phyloP scores from a whole-genome alignment of 2,888 invertebrate species.

The Panzeria rudis region DNA sequence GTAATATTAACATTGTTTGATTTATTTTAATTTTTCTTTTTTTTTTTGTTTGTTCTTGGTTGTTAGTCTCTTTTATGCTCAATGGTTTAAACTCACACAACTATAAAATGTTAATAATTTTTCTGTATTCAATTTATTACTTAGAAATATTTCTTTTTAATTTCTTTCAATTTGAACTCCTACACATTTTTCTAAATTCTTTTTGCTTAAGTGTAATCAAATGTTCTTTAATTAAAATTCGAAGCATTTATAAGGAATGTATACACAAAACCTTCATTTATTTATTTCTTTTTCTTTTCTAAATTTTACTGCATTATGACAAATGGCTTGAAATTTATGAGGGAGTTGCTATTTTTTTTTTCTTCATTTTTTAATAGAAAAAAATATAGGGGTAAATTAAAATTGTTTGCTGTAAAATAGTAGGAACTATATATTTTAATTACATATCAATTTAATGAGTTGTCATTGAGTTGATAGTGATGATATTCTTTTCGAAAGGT shows the following conservation, averaged over 20 bases:
- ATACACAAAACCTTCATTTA: neutral
- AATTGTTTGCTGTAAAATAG: neutral
- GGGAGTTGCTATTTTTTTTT: neutral
- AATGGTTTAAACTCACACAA: neutral
- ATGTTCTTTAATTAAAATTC: constrained; percentile 35
- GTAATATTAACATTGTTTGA: too few species aligned
- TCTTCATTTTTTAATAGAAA: neutral
- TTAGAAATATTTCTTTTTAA: neutral
- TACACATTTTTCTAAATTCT: neutral
- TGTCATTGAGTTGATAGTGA: neutral
- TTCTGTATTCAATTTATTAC: neutral
- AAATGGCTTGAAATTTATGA: constrained; percentile 17
- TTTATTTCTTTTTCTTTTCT: neutral
- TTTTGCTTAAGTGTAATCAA: neutral
- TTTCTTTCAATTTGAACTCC: constrained; percentile 5
- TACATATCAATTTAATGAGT: constrained; percentile 17
- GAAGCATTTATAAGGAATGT: constrained; percentile 26
- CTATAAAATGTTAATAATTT: neutral
- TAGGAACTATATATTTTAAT: neutral
- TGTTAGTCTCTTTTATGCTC: too few species aligned
- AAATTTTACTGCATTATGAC: constrained; percentile 56
- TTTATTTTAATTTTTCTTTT: too few species aligned
- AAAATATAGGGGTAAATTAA: constrained; percentile 5
- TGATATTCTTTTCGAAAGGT: neutral
- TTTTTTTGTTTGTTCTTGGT: too few species aligned